Evolutionary conservation across 1,140 invertebrate genomes (phyloP), one percentile per base, ranked within the genome.

Genomic region (Drosophila busckii): DNA sequence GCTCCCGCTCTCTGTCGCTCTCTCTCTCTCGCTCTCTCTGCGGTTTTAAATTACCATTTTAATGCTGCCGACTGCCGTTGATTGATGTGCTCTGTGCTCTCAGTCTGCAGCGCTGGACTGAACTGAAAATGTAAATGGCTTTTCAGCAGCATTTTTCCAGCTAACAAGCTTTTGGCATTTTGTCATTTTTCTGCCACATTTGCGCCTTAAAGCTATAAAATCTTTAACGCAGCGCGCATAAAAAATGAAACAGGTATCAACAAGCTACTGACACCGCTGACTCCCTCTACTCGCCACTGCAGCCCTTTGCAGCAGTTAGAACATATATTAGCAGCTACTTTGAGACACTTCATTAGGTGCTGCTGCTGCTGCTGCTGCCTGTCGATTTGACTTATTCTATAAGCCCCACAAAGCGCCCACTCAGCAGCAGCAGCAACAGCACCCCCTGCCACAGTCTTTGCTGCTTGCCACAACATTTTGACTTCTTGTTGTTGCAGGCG

Each of bases 1-100:
- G 25, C 15, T 16, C 17, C 7, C 3, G 0, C 19, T 7, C 25
- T 35, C 41, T 31, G 7, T 7, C 41, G 38, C 45, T 35, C 17
- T 12, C 40, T 16, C 37, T 19, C 44, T 28, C 6, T 10, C 22
- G 32, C 37, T 32, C 52, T 49, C 41, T 46, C 58, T n/a, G 73
- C 60, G 73, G 73, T 82, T 80, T 80, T 69, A 80, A 80, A 80
- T 80, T 80, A 80, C 73, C 73, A 80, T 80, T 80, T 80, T 80
- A 80, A 80, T 80, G 73, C 61, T 68, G 73, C 58, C 70, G 63
- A 73, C 58, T 71, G 67, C 56, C 49, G 58, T 63, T 80, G 73
- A 80, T 80, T 80, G 73, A 80, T 80, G 73, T 73, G 59, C 64
- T 50, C 67, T 44, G 65, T 3, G 9, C 20, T 38, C 37, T 23